These are phyloP conservation scores for Drosophila mayri DNA, from an alignment of 1,140 invertebrate species.

Conservation along the genomic window DNA sequence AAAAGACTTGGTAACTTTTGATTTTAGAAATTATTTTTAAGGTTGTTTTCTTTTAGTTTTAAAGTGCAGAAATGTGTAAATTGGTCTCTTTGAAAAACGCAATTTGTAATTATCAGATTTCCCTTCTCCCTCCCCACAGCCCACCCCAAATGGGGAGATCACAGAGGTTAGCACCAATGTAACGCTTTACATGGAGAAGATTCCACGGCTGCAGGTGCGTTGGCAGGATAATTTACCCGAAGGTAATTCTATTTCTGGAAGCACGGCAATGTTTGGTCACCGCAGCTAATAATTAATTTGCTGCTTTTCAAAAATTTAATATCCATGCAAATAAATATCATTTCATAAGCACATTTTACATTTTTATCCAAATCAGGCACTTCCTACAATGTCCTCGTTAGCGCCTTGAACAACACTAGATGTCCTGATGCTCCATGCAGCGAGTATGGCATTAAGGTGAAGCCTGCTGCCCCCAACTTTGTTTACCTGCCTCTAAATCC, in stretches of 20 bases:
- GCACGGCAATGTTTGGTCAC: background rate
- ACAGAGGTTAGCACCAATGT: constrained; percentile 62
- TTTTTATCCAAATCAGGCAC: constrained; percentile 44
- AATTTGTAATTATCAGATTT: no score
- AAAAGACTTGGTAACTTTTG: no score
- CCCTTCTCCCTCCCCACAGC: background rate
- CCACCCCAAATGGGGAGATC: constrained; percentile 35
- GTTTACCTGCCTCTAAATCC: constrained; percentile 66
- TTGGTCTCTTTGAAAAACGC: no score
- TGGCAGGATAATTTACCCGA: constrained; percentile 76
- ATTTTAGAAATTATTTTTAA: no score
- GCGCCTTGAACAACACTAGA: constrained; percentile 64
- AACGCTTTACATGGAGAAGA: constrained; percentile 65
- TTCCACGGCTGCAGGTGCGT: constrained; percentile 62
- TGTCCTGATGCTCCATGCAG: constrained; percentile 75
- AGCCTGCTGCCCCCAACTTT: constrained; percentile 25
- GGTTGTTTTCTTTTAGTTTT: no score
- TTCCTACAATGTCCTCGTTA: constrained; percentile 74
- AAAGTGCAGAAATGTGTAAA: no score
- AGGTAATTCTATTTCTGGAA: constrained; percentile 35
- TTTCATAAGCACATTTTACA: background rate
- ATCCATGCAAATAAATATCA: background rate
- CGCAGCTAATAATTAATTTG: background rate
- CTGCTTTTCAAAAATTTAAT: background rate
- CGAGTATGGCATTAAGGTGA: constrained; percentile 69